Evolutionary conservation across 2,797 vertebrate genomes (phyloP), one percentile per base, ranked within the genome.

Genomic region (Picus viridis): DNA sequence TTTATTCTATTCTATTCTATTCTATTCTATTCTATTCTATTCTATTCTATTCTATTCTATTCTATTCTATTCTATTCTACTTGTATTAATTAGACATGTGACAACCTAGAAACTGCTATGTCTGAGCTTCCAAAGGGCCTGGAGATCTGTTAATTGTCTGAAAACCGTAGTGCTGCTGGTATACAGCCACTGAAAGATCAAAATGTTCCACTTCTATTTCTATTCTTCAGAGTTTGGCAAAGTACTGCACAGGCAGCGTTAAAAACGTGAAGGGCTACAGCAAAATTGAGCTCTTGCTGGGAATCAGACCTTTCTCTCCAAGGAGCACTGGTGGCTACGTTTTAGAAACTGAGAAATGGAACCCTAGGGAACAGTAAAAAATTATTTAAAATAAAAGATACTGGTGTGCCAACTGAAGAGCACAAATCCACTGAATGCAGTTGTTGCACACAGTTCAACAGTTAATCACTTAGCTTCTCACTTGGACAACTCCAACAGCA

Each of bases 161-260:
- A 76, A 90, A 89, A 89, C 58, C 62, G 29, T 58, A 91, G 73
- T 88, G 85, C 57, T 86, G 59, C 43, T 58, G 43, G 53, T 90
- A 78, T 92, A 90, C 47, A 84, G 62, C 41, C 47, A 95, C 29
- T 1, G 1, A 86, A 89, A 93, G 61, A 67, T 70, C 67, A 92
- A 56, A 95, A 80, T 36, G 41, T 94, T 89, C 84, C 15, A 72
- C 59, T 89, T 94, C 77, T 67, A 41, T 49, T 91, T 83, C 82
- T 85, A 0, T 75, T 88, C 51, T 89, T 93, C 5, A 1, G 23
- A 80, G 34, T 89, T 51, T 92, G 84, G 63, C 67, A 58, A 92
- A 89, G 57, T 57, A 59, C 49, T 69, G 22, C 53, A 69, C 4
- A 51, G 53, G 54, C 78, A 83, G 4, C 1, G 3, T 53, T 88